Base-by-base conservation (phyloP, 2,113 vertebrate species). In the Podarcis cretensis region DNA sequence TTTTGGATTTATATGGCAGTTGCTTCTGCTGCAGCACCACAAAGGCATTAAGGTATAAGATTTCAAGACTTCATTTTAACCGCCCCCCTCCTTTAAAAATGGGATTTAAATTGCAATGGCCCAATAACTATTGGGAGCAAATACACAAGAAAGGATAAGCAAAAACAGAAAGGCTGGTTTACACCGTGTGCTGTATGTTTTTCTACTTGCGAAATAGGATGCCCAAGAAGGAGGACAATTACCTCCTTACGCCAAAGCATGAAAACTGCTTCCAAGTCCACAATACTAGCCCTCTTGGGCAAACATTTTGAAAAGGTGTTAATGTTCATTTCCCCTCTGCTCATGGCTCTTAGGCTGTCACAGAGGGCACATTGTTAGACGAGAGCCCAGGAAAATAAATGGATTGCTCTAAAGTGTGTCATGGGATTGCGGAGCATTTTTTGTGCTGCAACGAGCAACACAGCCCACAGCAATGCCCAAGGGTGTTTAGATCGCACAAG, bases 51-150 rank as follows among this genome's bases (percentile, higher is more conserved):
- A 95, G 89, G 95, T 83, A 94, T 96, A 89, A 0, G 88, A 81
- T 96, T 96, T 96, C 96, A 96, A 66, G 69, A 94, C 78, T 95
- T 87, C 85, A 91, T 90, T 88, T 94, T 95, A 96, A 94, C 92
- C 94, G 9, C 48, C 92, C 57, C 7, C 48, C 16, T 57, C 14
- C 94, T 92, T 93, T 95, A 90, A 96, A 95, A 87, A 69, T 54
- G 48, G 48, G 48, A 63, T 63, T 63, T 63, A 63, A 63, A 63
- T 63, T 14, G 59, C 59, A 63, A 63, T 63, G 59, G 13, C 18
- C 18, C 18, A 63, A 20, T 63, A 63, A 63, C 59, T 63, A 63
- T 63, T 37, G 84, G 73, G 63, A 93, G 83, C 0, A 90, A 21
- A 57, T 18, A 73, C 35, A 32, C 43, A 94, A 80, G 88, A 93